Conservation (phyloP, 2,113 vertebrate species). For the Melanostigma gelatinosum region DNA sequence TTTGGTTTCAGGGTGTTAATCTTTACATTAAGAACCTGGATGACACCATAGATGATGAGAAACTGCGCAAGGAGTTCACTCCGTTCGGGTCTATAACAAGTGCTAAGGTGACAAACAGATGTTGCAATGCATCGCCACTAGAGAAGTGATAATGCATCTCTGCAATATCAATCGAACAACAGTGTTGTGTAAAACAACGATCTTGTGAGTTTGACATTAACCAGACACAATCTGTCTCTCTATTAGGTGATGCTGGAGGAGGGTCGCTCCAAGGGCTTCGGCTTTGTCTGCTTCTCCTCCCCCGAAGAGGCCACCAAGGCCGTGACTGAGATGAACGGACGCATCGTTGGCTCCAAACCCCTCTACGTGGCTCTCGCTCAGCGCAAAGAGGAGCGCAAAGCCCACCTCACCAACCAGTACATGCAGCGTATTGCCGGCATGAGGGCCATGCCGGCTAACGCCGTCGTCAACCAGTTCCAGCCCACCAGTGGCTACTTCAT, state of each 20-base stretch:
- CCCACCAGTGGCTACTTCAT: conserved; percentile 97
- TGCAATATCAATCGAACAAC: neutral
- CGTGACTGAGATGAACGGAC: conserved; percentile 98
- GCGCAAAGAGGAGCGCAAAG: conserved; percentile 97
- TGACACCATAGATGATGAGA: conserved; percentile 98
- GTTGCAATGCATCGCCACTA: neutral
- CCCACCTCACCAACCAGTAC: conserved; percentile 98
- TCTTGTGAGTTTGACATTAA: neutral
- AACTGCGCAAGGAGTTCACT: conserved; percentile 96
- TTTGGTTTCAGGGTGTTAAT: conserved; percentile 91
- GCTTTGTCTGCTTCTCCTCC: conserved; percentile 99
- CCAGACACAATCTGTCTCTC: neutral
- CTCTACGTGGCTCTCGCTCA: conserved; percentile 96
- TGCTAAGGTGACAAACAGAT: conserved; percentile 88
- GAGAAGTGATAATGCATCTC: neutral
- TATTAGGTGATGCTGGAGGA: conserved; percentile 97
- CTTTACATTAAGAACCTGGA: conserved; percentile 99
- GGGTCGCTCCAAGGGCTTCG: conserved; percentile 98
- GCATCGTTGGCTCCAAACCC: conserved; percentile 97
- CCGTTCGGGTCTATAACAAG: conserved; percentile 98
- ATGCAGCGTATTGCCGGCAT: conserved; percentile 99
- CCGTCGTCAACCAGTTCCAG: conserved; percentile 98
- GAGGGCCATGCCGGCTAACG: conserved; percentile 96
- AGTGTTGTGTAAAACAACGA: no score
- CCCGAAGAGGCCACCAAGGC: conserved; percentile 99